A percentile compares a stretch with the other conserved stretches of the same genome.
phyloP scores from a whole-genome alignment of 2,888 invertebrate species.

The Melikaiella ostensackeni region DNA sequence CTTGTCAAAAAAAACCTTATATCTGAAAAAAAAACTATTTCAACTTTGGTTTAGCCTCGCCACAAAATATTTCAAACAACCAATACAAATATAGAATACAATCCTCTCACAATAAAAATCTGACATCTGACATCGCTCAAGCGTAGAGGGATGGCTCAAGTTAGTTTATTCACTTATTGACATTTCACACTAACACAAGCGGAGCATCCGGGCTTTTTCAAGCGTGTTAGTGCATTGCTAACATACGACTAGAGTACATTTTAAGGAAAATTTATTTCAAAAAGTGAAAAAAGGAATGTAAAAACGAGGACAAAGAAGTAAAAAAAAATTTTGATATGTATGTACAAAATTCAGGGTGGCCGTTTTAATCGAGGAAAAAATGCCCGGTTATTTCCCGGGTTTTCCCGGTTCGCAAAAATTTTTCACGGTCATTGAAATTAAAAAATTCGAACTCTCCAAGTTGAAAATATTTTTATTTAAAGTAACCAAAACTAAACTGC shows the following conservation, averaged over 20 bases:
- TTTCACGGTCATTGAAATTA: too few relatives aligned
- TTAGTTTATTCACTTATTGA: constrained; percentile 33
- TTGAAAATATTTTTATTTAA: too few relatives aligned
- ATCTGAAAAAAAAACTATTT: not conserved
- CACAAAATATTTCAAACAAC: not conserved
- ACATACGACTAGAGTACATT: not conserved
- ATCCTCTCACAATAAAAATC: constrained; percentile 23
- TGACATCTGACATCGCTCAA: constrained; percentile 13
- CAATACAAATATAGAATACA: constrained; percentile 1
- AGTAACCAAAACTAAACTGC: too few relatives aligned
- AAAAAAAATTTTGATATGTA: too few relatives aligned
- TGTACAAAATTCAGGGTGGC: too few relatives aligned
- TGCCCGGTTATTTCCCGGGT: too few relatives aligned
- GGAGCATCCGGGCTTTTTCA: constrained; percentile 19
- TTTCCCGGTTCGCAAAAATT: too few relatives aligned
- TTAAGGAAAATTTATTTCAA: not conserved
- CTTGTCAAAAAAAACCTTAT: not conserved
- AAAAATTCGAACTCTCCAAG: too few relatives aligned
- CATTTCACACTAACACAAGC: constrained; percentile 34
- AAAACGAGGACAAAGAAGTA: not conserved
- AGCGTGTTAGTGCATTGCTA: constrained; percentile 38
- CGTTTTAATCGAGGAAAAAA: too few relatives aligned
- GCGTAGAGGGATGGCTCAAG: not conserved
- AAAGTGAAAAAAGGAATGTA: too few relatives aligned
- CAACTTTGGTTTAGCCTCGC: not conserved